Conservation (phyloP, 35 echinoderm and acorn worm genomes). For the Lytechinus pictus region DNA sequence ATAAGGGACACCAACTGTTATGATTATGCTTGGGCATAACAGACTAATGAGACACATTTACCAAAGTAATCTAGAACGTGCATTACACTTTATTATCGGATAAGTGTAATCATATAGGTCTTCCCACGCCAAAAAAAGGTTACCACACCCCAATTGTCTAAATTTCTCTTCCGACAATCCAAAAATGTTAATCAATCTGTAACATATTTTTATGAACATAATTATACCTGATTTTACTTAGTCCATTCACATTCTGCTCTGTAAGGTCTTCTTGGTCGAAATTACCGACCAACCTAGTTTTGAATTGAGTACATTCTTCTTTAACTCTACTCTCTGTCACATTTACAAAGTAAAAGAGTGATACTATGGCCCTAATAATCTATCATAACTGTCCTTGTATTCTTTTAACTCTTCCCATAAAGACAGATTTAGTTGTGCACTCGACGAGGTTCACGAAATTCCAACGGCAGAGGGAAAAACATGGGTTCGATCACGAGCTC, state of each 20-base stretch:
- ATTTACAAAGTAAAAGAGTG: not conserved
- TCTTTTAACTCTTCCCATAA: not conserved
- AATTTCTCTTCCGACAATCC: not conserved
- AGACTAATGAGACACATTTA: not conserved
- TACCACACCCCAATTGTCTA: not conserved
- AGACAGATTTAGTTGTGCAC: not conserved
- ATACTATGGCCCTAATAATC: no score
- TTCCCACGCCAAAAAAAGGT: not conserved
- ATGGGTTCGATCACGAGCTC: constrained; percentile 78
- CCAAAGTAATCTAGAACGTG: not conserved
- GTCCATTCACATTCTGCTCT: not conserved
- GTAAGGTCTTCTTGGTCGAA: not conserved
- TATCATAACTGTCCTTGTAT: not conserved
- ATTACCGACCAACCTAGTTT: not conserved
- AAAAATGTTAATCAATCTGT: not conserved
- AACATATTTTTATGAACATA: not conserved
- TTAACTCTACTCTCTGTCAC: not conserved
- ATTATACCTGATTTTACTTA: not conserved
- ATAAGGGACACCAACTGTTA: no score
- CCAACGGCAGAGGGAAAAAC: constrained; percentile 71
- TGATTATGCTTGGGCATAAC: no score
- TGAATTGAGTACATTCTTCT: not conserved
- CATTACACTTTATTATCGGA: not conserved
- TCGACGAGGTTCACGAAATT: constrained; percentile 33
- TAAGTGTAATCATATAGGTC: not conserved